phyloP scores from a whole-genome alignment of 2,888 invertebrate genomes.

The Sclerodermus sp. region DNA sequence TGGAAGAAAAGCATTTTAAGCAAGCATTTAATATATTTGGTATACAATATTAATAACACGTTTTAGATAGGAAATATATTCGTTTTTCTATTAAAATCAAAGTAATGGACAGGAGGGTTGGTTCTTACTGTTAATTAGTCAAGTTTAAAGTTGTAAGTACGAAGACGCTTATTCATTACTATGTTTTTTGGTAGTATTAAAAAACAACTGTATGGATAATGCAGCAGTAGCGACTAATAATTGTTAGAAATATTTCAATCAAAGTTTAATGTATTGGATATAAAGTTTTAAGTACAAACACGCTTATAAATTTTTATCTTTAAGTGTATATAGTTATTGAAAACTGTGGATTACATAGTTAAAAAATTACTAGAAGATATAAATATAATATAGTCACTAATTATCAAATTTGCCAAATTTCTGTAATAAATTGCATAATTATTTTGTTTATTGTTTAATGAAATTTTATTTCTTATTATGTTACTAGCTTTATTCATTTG shows the following conservation, averaged over 20 bases:
- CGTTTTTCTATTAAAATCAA: constrained; percentile 10
- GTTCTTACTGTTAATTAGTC: constrained; percentile 9
- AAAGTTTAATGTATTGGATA: not conserved
- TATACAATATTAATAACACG: too few relatives aligned
- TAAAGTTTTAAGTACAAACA: constrained; percentile 11
- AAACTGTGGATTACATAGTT: too few relatives aligned
- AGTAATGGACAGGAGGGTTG: constrained; percentile 22
- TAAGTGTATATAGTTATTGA: not conserved
- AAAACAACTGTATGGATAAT: constrained; percentile 2
- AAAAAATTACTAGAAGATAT: too few relatives aligned
- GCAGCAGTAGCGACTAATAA: constrained; percentile 1
- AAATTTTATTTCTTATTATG: too few relatives aligned
- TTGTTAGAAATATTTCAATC: not conserved
- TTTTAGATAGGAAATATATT: too few relatives aligned
- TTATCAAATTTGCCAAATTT: too few relatives aligned
- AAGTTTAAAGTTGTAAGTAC: constrained; percentile 30
- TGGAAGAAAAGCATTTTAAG: too few relatives aligned
- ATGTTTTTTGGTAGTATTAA: constrained; percentile 6
- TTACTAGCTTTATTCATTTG: too few relatives aligned
- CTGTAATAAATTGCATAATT: too few relatives aligned
- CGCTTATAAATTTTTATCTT: constrained; percentile 16
- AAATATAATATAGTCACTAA: too few relatives aligned
- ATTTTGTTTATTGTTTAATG: too few relatives aligned
- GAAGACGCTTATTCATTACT: constrained; percentile 30
- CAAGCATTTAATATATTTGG: too few relatives aligned